Conservation (phyloP, 2,113 vertebrate genomes). For the Tachysurus fulvidraco region DNA sequence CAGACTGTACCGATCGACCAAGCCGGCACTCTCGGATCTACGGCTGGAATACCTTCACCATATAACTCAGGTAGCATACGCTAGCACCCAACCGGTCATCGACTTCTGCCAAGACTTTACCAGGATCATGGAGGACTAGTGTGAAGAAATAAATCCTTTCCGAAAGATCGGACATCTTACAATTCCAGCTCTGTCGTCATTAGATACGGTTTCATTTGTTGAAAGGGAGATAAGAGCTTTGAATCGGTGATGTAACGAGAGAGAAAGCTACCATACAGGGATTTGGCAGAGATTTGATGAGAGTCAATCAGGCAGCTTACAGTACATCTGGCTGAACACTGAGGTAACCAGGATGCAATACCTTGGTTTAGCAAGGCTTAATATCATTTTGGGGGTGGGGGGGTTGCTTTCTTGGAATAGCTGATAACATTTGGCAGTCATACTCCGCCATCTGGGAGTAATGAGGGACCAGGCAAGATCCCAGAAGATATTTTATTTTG, state of each 20-base stretch:
- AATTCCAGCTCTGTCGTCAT: neutral
- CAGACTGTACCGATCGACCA: neutral
- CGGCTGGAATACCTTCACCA: no score
- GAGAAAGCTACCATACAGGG: neutral
- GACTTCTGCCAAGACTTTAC: neutral
- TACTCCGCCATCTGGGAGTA: neutral
- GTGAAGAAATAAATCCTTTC: neutral
- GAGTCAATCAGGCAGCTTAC: neutral
- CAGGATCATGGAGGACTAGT: neutral
- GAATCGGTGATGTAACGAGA: neutral
- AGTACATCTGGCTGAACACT: neutral
- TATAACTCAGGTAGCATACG: no score
- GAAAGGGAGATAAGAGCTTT: neutral
- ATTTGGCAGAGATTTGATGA: neutral
- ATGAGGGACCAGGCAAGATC: neutral
- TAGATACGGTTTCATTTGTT: neutral
- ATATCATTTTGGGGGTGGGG: neutral
- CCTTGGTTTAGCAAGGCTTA: neutral
- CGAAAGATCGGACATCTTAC: neutral
- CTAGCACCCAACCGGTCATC: neutral
- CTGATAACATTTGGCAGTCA: neutral
- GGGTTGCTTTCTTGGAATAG: neutral
- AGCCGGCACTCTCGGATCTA: neutral
- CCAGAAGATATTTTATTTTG: neutral
- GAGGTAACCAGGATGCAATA: neutral